Percentiles rank a stretch among this genome's conserved stretches.
Conservation (phyloP, 2,113 vertebrate species). For the Typhlomys cinereus region DNA sequence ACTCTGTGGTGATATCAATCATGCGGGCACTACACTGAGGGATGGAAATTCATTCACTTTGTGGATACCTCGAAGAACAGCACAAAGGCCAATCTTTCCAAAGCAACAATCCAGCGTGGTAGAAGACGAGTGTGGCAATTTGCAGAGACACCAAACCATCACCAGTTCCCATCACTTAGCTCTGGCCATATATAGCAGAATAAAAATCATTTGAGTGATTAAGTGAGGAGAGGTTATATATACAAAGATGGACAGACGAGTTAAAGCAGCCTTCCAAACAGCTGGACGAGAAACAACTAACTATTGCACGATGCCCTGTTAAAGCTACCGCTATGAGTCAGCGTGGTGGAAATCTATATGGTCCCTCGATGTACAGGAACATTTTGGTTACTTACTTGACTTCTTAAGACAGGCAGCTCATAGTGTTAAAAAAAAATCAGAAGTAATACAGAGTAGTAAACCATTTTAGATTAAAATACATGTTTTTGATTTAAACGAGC, state of each 20-base stretch:
- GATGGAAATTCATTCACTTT: conserved; percentile 67
- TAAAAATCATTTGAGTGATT: conserved; percentile 86
- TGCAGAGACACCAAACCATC: conserved; percentile 86
- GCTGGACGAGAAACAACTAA: conserved; percentile 87
- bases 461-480: conserved; percentile 79
- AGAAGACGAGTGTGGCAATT: conserved; percentile 81
- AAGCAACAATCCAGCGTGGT: conserved; percentile 52
- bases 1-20: conserved; percentile 51
- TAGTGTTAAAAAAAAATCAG: conserved; percentile 84
- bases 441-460: conserved; percentile 80
- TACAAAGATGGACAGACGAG: conserved; percentile 88
- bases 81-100: conserved; percentile 67
- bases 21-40: conserved; percentile 52
- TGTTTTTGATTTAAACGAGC: conserved; percentile 78
- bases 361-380: conserved; percentile 83
- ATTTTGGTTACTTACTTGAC: conserved; percentile 86
- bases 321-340: conserved; percentile 87
- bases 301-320: conserved; percentile 92
- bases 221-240: conserved; percentile 87
- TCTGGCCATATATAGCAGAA: conserved; percentile 85
- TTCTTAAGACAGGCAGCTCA: conserved; percentile 87
- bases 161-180: conserved; percentile 83
- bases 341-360: conserved; percentile 81
- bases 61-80: conserved; percentile 73
- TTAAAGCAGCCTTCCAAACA: conserved; percentile 89